phyloP scores from a whole-genome alignment of 2,113 vertebrate species.

The Paradisaea rubra region DNA sequence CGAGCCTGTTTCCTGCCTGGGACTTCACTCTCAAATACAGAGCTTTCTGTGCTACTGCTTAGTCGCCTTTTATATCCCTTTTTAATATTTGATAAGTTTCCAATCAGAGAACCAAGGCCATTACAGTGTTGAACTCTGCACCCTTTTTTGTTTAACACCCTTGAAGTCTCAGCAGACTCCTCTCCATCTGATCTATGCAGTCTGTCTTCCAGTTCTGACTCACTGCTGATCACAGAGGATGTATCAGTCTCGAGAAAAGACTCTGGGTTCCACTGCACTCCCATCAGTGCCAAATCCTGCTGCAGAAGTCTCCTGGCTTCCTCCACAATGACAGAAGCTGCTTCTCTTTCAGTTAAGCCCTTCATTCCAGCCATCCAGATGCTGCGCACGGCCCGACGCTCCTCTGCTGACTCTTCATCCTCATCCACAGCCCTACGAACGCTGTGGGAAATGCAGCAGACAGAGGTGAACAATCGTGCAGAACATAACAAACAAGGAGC shows the following conservation, averaged over 20 bases:
- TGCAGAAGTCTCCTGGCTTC: slow-evolving; percentile 88
- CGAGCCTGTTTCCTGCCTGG: neutral
- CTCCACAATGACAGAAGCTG: slow-evolving; percentile 81
- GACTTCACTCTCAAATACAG: neutral
- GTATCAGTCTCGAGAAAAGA: slow-evolving; percentile 12
- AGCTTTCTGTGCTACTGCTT: neutral
- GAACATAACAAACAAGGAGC: neutral
- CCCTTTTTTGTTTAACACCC: neutral
- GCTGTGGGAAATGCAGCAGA: slow-evolving; percentile 23
- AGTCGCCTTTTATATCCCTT: slow-evolving; percentile 27
- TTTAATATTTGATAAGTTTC: neutral
- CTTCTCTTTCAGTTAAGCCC: slow-evolving; percentile 85
- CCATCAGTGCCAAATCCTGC: slow-evolving; percentile 85
- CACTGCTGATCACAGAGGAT: neutral
- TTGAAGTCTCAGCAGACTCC: neutral
- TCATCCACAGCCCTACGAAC: slow-evolving; percentile 88
- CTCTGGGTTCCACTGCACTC: slow-evolving; percentile 83
- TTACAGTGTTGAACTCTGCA: neutral
- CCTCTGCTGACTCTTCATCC: slow-evolving; percentile 84
- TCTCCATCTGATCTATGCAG: neutral
- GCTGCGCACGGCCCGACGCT: slow-evolving; percentile 79
- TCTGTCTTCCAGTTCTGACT: slow-evolving; percentile 44
- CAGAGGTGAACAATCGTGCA: neutral
- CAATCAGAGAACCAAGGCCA: neutral
- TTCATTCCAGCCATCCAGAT: slow-evolving; percentile 85